Base-by-base conservation (phyloP, 2,888 invertebrate species). In the Papilio gigon region DNA sequence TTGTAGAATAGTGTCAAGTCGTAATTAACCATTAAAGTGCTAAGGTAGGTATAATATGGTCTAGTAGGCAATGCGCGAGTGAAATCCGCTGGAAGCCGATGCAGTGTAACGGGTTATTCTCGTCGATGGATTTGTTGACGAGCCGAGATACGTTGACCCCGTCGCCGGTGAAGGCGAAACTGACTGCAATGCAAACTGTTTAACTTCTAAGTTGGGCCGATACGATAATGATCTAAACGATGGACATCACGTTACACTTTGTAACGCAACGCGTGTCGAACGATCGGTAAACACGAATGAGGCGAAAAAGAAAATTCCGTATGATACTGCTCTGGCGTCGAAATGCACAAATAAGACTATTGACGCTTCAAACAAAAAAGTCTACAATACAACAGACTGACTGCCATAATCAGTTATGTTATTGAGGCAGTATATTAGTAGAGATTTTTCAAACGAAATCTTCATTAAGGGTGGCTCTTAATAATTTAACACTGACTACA, bases 31-130 rank as follows among this genome's bases (percentile, higher is more conserved):
- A 71, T 73, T 72, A 72, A 71, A 74, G 73, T 74, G 77, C 74
- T 80, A 77, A 72, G 75, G 77, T 78, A 72, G 75, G 77, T 78
- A 79, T 79, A 81, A 80, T 84, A 83, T 84, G 82, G 83, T 85
- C 84, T 85, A 87, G 71, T 73, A 74, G 86, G 82, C 83, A 78
- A 78, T 80, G 78, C 78, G 77, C 79, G 84, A 83, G 88, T 85
- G 88, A 88, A 88, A 87, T 81, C 85, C 84, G 79, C 84, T 89
- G 86, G 88, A 87, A 85, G 85, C 79, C 83, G 85, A 83, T 86
- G 89, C 86, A 84, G 86, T 83, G 87, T 87, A 90, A 90, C 91
- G 89, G 89, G 90, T 90, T 91, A 91, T 91, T 91, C 90, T 91
- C 83, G 90, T 84, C 90, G 84, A 88, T 84, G 86, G 89, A 88